Conservation (phyloP, 2,113 vertebrate species). For the Neopipo cinnamomea region DNA sequence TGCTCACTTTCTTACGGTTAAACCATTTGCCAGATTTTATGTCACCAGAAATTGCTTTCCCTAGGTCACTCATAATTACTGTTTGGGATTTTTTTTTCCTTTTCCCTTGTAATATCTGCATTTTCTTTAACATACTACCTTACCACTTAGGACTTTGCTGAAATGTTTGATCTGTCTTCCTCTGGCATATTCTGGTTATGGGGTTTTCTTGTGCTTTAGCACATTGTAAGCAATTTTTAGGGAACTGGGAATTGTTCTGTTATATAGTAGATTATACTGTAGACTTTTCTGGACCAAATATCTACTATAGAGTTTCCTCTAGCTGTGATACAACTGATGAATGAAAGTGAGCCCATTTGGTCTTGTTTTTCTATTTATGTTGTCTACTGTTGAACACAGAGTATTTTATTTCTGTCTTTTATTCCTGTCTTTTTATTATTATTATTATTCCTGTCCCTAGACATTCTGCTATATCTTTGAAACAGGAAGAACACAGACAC, state of each 20-base stretch:
- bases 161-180: not conserved
- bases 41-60: not conserved
- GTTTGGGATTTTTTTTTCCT: accelerated
- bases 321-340: not conserved
- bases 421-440: not conserved
- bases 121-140: not conserved
- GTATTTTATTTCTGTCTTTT: not conserved
- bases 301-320: not conserved
- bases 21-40: not conserved
- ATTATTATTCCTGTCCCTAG: not conserved
- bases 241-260: accelerated
- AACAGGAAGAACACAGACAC: not conserved
- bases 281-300: not conserved
- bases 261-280: not conserved
- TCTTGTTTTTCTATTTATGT: not conserved
- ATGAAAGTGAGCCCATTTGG: not conserved
- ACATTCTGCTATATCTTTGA: not conserved
- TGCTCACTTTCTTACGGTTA: not conserved
- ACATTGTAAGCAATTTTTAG: not conserved
- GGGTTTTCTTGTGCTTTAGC: not conserved
- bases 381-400: not conserved
- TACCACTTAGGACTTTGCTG: not conserved
- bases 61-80: not conserved
- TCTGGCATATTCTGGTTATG: not conserved
- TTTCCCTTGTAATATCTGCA: not conserved